A percentile compares a stretch with the other conserved stretches of the same genome.
Evolutionary conservation across 2,113 vertebrate genomes (phyloP).

Genomic region (Ibidorhyncha struthersii): DNA sequence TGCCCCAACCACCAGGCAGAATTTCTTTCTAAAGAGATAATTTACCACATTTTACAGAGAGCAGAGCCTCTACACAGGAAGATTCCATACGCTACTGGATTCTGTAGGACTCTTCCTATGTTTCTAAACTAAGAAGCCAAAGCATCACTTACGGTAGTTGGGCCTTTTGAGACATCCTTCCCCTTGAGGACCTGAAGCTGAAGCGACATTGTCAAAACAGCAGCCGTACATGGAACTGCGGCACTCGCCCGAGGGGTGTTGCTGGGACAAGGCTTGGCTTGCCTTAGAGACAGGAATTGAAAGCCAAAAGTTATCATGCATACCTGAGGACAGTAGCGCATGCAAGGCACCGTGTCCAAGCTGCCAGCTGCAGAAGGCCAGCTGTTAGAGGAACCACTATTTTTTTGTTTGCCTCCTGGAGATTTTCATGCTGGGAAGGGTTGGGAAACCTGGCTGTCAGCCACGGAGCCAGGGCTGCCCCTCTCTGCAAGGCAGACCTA

Average conservation of each 20-base stretch:
- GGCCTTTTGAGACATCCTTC: conserved; percentile 85
- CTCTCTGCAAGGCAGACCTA: not conserved
- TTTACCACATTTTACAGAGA: not conserved
- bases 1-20: not conserved
- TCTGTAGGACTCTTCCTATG: not conserved
- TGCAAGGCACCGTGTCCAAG: not conserved
- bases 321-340: not conserved
- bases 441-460: not conserved
- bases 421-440: not conserved
- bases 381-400: not conserved
- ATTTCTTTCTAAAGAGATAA: not conserved
- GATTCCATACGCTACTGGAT: not conserved
- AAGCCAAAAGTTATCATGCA: conserved; percentile 18
- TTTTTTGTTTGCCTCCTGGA: not conserved
- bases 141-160: conserved; percentile 78
- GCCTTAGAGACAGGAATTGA: conserved; percentile 37
- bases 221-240: conserved; percentile 85
- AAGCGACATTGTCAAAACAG: conserved; percentile 85
- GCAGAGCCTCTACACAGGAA: not conserved
- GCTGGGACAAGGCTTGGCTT: conserved; percentile 61
- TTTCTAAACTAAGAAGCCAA: not conserved
- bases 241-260: conserved; percentile 76
- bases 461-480: not conserved
- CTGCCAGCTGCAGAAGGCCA: not conserved
- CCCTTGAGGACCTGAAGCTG: conserved; percentile 85